Evolutionary conservation across 2,797 vertebrate species (phyloP).

Genomic region (Orestias chungarensis): DNA sequence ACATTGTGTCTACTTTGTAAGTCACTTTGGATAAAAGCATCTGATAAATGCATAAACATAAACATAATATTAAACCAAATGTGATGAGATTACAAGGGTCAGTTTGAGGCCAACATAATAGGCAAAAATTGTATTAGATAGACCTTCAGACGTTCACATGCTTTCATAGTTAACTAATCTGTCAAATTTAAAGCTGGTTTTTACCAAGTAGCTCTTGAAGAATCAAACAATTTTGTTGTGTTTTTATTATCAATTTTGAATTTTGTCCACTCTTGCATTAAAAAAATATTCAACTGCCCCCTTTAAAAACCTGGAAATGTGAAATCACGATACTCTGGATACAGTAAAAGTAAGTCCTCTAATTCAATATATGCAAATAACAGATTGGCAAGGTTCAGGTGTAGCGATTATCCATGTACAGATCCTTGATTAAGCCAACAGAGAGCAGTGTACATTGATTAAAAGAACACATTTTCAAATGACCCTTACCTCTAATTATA

Average conservation of each 20-base stretch:
- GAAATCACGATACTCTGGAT: constrained; percentile 43
- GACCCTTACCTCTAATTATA: constrained; percentile 53
- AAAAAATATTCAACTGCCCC: constrained; percentile 40
- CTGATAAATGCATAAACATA: too few species aligned
- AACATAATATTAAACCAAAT: too few species aligned
- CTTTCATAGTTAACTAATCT: background rate
- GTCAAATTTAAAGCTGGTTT: background rate
- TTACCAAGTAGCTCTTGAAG: background rate
- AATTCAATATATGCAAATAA: constrained; percentile 80
- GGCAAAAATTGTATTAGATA: background rate
- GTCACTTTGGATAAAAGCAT: too few species aligned
- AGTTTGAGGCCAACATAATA: too few species aligned
- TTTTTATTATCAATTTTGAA: background rate
- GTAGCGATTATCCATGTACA: constrained; percentile 75
- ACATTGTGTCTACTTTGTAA: too few species aligned
- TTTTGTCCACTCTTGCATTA: constrained; percentile 20
- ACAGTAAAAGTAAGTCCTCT: constrained; percentile 68
- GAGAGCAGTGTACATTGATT: constrained; percentile 68
- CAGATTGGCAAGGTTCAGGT: constrained; percentile 65
- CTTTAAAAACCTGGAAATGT: background rate
- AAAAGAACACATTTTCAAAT: constrained; percentile 53
- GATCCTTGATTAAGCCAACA: constrained; percentile 75
- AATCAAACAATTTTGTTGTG: background rate
- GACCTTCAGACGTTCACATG: background rate
- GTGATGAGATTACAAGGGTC: too few species aligned